A percentile compares a stretch with the other conserved stretches of the same genome.
Conservation (phyloP, 1,140 invertebrate species). For the Xylocopa sonorina region DNA sequence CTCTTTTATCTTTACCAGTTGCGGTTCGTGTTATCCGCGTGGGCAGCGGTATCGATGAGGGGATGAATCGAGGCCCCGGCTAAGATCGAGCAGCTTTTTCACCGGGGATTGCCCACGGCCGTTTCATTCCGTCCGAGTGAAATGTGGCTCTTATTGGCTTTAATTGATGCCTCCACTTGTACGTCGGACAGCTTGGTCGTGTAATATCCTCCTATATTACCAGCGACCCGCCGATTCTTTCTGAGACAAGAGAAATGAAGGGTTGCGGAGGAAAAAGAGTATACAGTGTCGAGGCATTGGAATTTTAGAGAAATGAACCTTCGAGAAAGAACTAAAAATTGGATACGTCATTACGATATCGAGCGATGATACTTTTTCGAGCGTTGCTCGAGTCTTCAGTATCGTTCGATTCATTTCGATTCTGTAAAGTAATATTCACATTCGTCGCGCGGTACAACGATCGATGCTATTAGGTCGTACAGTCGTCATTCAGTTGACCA, state of each 20-base stretch:
- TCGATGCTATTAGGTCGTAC: constrained; percentile 36
- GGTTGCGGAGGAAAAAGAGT: too few relatives aligned
- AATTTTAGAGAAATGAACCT: too few relatives aligned
- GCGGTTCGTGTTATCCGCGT: neutral
- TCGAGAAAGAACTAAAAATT: too few relatives aligned
- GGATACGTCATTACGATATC: too few relatives aligned
- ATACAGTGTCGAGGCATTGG: too few relatives aligned
- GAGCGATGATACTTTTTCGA: too few relatives aligned
- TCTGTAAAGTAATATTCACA: neutral
- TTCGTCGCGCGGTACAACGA: constrained; percentile 9
- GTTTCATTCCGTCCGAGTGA: neutral
- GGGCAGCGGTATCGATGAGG: neutral
- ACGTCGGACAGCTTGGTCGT: too few relatives aligned
- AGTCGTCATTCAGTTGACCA: constrained; percentile 40
- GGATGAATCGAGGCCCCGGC: neutral
- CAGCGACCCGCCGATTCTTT: neutral
- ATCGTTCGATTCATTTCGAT: too few relatives aligned
- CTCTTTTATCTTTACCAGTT: constrained; percentile 17
- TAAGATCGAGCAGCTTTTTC: constrained; percentile 12
- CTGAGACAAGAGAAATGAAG: too few relatives aligned
- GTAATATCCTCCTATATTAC: neutral
- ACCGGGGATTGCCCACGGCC: neutral
- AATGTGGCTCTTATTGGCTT: constrained; percentile 29
- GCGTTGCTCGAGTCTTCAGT: neutral
- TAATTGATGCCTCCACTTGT: constrained; percentile 12